A percentile compares a stretch with the other conserved stretches of the same genome.
phyloP scores from a whole-genome alignment of 2,113 vertebrate genomes.

The Ammodytes dubius region DNA sequence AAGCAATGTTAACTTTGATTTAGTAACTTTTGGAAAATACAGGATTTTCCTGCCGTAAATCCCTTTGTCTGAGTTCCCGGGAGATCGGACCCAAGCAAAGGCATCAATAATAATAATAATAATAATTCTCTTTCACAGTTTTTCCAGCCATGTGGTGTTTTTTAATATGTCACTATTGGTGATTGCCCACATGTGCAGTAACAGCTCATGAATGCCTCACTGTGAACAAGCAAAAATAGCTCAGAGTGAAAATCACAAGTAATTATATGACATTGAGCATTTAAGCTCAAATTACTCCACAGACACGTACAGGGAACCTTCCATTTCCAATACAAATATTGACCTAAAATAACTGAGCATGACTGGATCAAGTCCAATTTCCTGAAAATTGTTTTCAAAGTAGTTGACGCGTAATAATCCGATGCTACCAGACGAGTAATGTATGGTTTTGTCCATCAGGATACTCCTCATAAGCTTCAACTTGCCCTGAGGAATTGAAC shows the following conservation, averaged over 20 bases:
- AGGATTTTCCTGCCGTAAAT: too few species aligned
- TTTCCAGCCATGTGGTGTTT: background rate
- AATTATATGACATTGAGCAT: slow-evolving; percentile 28
- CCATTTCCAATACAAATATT: slow-evolving; percentile 49
- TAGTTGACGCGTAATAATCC: slow-evolving; percentile 60
- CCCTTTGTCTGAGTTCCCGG: too few species aligned
- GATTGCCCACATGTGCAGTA: slow-evolving; percentile 1
- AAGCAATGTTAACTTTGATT: too few species aligned
- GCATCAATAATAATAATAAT: too few species aligned
- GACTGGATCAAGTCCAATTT: slow-evolving; percentile 57
- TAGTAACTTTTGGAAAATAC: too few species aligned
- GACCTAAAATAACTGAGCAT: slow-evolving; percentile 35
- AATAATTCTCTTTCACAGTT: background rate
- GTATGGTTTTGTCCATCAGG: slow-evolving; percentile 50
- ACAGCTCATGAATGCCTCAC: slow-evolving; percentile 36
- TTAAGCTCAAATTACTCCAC: slow-evolving; percentile 52
- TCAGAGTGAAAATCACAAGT: slow-evolving; percentile 14
- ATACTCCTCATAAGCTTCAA: slow-evolving; percentile 59
- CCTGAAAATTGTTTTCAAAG: slow-evolving; percentile 64
- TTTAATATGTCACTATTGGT: background rate
- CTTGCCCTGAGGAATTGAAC: slow-evolving; percentile 45
- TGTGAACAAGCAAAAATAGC: slow-evolving; percentile 28
- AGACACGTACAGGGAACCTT: slow-evolving; percentile 38
- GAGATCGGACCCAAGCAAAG: too few species aligned
- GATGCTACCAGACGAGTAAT: background rate